Evolutionary conservation across 2,797 vertebrate species (phyloP), one percentile per base, ranked within the genome.

Genomic region (Huso huso): DNA sequence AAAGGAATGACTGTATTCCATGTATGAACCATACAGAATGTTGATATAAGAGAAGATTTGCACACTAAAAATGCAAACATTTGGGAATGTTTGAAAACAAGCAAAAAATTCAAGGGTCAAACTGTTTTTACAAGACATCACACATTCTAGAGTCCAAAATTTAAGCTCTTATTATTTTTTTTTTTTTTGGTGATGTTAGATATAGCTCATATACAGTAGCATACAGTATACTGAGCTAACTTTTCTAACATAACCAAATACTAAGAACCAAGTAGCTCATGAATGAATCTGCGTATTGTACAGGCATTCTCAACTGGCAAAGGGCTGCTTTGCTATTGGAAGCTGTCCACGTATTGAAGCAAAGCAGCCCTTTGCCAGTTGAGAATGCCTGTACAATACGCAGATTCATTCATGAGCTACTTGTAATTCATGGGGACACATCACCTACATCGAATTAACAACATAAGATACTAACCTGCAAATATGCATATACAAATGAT

Each of bases 141-240:
- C 23, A 4, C 23, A 37, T 37, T 37, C 23, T 37, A 37, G 23
- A 37, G 23, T 37, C 23, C 23, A 23, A 23, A 1, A 23, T 23
- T 23, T 23, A 3, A 23, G 23, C 23, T 37, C 2, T 37, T 37
- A 37, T 37, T 23, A 23, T 18, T 18, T 1, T 18, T 18, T 18
- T 1, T 37, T 37, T 37, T 37, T 37, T 37, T 37, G 1, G 61
- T 66, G 72, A 71, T 72, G 23, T 37, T 70, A 50, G 71, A 73
- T 73, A 76, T 73, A 79, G 66, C 15, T 69, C 66, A 70, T 63
- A 71, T 37, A 37, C 23, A 37, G 23, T 37, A 37, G 23, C 23
- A 37, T 55, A 52, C 62, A n/a, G n/a, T n/a, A 18, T 18, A 55
- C 68, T 68, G 62, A 68, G 73, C 72, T 75, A 77, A 77, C 70